Evolutionary conservation across 2,888 invertebrate species (phyloP).

Genomic region (Schizaphis graminum): DNA sequence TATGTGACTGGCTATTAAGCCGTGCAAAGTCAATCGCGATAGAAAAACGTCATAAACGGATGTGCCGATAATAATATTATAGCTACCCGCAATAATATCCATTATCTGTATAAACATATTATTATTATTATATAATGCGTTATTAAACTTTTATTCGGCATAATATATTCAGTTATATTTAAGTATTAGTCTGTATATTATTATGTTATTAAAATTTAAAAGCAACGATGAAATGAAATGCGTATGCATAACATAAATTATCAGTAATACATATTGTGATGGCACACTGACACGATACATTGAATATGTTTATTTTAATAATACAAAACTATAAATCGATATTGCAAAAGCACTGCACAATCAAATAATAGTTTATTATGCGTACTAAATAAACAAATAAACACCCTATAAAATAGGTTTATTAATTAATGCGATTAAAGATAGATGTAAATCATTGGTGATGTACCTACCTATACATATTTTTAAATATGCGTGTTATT

Average conservation of each 20-base stretch:
- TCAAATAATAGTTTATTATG: neutral
- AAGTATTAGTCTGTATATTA: neutral
- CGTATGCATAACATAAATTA: neutral
- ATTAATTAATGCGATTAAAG: neutral
- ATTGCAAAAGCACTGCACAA: neutral
- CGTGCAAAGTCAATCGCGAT: neutral
- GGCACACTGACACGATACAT: neutral
- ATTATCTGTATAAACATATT: neutral
- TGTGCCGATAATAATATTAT: neutral
- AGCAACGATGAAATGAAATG: neutral
- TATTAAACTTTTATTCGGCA: neutral
- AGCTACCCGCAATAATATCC: neutral
- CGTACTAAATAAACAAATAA: neutral
- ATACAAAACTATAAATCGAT: neutral
- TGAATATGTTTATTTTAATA: neutral
- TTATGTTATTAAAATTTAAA: neutral
- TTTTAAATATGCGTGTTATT: neutral
- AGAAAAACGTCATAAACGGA: neutral
- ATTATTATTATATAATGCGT: neutral
- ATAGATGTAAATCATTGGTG: neutral
- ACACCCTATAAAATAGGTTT: neutral
- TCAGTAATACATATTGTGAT: neutral
- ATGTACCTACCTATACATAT: neutral
- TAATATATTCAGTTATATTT: neutral
- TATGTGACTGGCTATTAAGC: neutral